Evolutionary conservation across 2,797 vertebrate species (phyloP).

Genomic region (Alectoris magna): DNA sequence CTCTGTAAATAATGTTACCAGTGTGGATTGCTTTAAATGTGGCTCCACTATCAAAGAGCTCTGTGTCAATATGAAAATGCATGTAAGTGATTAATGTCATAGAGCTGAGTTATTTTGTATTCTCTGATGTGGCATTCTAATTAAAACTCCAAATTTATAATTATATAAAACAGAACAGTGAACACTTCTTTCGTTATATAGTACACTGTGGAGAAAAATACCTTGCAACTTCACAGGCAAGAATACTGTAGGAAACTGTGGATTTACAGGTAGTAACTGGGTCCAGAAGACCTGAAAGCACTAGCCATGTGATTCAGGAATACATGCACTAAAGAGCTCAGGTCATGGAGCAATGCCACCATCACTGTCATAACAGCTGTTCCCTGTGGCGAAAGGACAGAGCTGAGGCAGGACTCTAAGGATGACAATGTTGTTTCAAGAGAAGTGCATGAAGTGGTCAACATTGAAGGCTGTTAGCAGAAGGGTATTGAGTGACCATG

Average conservation of each 20-base stretch:
- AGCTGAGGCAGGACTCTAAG: neutral
- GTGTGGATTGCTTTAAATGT: constrained; percentile 41
- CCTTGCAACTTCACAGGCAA: neutral
- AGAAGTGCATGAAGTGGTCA: neutral
- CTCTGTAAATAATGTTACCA: constrained; percentile 55
- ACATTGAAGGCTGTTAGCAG: neutral
- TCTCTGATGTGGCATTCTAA: constrained; percentile 37
- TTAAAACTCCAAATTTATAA: constrained; percentile 51
- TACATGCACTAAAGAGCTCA: neutral
- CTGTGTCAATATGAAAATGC: constrained; percentile 56
- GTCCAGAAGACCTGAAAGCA: neutral
- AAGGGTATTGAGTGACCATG: neutral
- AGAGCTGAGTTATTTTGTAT: constrained; percentile 39
- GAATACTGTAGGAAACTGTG: neutral
- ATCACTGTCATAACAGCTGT: neutral
- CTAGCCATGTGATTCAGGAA: neutral
- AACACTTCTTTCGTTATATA: constrained; percentile 16
- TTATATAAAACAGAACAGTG: constrained; percentile 38
- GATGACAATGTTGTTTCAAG: neutral
- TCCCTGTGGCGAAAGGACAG: neutral
- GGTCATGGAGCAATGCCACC: neutral
- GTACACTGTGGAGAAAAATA: neutral
- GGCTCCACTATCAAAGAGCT: constrained; percentile 59
- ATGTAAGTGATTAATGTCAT: constrained; percentile 66
- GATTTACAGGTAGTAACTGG: neutral